Conservation (phyloP, 2,113 vertebrate genomes). For the Callochromis pleurospilus region DNA sequence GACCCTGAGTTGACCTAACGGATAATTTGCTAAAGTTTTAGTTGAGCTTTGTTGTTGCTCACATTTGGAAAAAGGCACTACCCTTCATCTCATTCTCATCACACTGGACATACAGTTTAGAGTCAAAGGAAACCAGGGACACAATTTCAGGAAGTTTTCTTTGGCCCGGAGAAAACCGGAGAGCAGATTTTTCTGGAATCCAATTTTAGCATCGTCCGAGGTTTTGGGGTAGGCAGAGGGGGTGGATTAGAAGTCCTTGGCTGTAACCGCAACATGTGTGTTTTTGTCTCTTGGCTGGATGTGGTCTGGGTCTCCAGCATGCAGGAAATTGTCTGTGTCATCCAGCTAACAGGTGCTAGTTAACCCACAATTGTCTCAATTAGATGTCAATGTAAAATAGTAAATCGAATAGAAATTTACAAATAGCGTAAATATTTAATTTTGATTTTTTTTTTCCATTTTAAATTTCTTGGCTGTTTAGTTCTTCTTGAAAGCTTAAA, state of each 20-base stretch:
- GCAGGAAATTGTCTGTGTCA: slow-evolving; percentile 7
- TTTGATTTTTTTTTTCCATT: fast-evolving
- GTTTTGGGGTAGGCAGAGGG: slow-evolving; percentile 10
- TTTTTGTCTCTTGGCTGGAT: slow-evolving; percentile 24
- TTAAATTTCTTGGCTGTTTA: not conserved
- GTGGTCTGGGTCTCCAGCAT: slow-evolving; percentile 4
- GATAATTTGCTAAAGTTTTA: not conserved
- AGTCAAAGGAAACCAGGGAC: slow-evolving; percentile 57
- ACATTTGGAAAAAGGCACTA: not conserved
- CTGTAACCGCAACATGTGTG: slow-evolving; percentile 31
- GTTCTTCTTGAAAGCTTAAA: not conserved
- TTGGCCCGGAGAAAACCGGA: slow-evolving; percentile 56
- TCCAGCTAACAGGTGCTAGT: slow-evolving; percentile 24
- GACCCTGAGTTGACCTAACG: not conserved
- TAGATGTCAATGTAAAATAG: not conserved
- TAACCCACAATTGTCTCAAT: not conserved
- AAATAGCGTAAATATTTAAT: not conserved
- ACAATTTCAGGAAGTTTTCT: slow-evolving; percentile 78
- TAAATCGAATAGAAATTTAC: not conserved
- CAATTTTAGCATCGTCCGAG: slow-evolving; percentile 55
- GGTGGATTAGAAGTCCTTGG: slow-evolving; percentile 6
- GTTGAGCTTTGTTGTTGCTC: not conserved
- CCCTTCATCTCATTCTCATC: slow-evolving; percentile 45
- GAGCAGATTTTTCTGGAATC: slow-evolving; percentile 31
- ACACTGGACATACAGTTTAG: slow-evolving; percentile 6